A percentile compares a stretch with the other conserved stretches of the same genome.
Evolutionary conservation across 2,888 invertebrate genomes (phyloP).

Genomic region (Drosophila hamatofila): DNA sequence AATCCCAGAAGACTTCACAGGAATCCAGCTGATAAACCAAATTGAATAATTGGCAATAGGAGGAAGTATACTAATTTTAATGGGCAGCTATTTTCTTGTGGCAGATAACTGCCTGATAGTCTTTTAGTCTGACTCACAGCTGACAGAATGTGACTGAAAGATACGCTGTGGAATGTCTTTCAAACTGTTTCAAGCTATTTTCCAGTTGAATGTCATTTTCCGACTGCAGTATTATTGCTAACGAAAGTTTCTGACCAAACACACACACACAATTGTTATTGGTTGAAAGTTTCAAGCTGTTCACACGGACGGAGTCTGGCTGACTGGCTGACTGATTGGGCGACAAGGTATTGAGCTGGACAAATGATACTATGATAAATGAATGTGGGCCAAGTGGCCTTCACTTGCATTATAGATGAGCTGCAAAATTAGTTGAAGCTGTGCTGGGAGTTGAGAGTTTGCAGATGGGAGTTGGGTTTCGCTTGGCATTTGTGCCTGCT

Average conservation of each 20-base stretch:
- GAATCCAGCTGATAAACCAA: slow-evolving; percentile 6
- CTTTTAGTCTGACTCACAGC: not conserved
- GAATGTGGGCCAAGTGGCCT: slow-evolving; percentile 41
- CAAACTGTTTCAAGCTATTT: not conserved
- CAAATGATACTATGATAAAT: slow-evolving; percentile 56
- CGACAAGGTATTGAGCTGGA: slow-evolving; percentile 41
- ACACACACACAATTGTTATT: not conserved
- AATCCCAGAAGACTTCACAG: not conserved
- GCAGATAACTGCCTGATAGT: not conserved
- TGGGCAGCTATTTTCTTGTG: not conserved
- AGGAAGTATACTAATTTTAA: not conserved
- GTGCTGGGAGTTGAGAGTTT: not conserved
- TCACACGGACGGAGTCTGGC: not conserved
- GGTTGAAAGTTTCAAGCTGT: slow-evolving; percentile 1
- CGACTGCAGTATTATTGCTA: not conserved
- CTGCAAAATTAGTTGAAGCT: slow-evolving; percentile 11
- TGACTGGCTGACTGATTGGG: slow-evolving; percentile 13
- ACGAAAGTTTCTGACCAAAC: not conserved
- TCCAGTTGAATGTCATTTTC: not conserved
- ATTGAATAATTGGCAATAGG: not conserved
- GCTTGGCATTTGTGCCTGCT: slow-evolving; percentile 36
- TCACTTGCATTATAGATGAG: slow-evolving; percentile 63
- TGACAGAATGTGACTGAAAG: not conserved
- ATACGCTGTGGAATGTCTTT: no score
- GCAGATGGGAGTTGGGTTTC: not conserved